These are phyloP conservation scores for Amiota mariae DNA, from an alignment of 2,888 invertebrate genomes.

Conservation along the genomic window DNA sequence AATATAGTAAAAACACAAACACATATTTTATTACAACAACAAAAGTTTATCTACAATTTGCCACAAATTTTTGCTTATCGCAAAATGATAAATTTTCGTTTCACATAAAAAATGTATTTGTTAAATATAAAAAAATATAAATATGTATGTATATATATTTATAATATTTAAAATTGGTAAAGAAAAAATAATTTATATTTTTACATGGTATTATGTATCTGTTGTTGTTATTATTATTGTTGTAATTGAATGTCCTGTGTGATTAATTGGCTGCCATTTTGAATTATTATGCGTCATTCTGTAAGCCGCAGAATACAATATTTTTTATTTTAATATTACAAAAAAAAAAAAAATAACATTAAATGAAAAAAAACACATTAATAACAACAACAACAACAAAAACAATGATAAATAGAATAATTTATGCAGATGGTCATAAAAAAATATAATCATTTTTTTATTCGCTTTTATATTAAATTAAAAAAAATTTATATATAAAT, in stretches of 20 bases:
- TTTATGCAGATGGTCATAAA: constrained; percentile 52
- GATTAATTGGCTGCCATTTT: constrained; percentile 64
- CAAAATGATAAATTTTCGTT: constrained; percentile 18
- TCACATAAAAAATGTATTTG: neutral
- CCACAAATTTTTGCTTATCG: constrained; percentile 25
- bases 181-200: constrained; percentile 34
- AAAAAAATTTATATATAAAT: neutral
- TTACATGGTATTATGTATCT: constrained; percentile 27
- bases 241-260: constrained; percentile 66
- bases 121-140: neutral
- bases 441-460: neutral
- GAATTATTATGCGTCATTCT: constrained; percentile 52
- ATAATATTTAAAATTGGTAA: constrained; percentile 38
- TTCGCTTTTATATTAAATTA: no score
- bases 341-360: constrained; percentile 29
- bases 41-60: constrained; percentile 21
- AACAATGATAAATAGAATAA: constrained; percentile 50
- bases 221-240: constrained; percentile 59
- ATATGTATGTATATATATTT: neutral
- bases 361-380: no score
- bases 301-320: neutral
- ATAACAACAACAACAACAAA: neutral
- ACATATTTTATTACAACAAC: constrained; percentile 6
- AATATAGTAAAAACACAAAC: constrained; percentile 8
- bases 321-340: neutral